Conservation (phyloP, 2,888 invertebrate genomes). For the Smittia aterrima region DNA sequence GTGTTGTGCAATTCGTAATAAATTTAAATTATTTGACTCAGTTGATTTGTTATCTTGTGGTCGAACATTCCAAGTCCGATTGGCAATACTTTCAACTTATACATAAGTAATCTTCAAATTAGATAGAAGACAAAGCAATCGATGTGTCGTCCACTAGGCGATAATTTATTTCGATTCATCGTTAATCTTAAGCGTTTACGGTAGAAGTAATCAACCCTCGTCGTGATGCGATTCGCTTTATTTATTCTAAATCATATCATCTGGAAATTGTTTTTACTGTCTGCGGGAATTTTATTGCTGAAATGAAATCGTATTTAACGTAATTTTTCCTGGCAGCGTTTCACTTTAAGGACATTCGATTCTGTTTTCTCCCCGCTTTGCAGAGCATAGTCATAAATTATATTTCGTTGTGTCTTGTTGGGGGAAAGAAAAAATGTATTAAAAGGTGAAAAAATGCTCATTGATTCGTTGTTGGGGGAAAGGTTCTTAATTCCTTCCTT, state of each 20-base stretch:
- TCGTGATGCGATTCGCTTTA: slow-evolving; percentile 3
- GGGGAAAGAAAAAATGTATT: neutral
- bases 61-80: no score
- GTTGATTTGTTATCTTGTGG: neutral
- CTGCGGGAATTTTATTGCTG: slow-evolving; percentile 41
- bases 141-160: neutral
- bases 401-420: neutral
- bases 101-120: no score
- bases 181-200: neutral
- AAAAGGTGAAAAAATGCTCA: slow-evolving; percentile 35
- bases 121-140: no score
- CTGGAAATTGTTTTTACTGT: slow-evolving; percentile 42
- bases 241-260: slow-evolving; percentile 41
- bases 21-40: neutral
- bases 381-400: slow-evolving; percentile 37
- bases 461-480: slow-evolving; percentile 15
- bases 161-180: neutral
- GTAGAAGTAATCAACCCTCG: neutral
- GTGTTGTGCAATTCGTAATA: slow-evolving; percentile 2
- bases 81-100: no score
- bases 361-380: neutral
- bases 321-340: slow-evolving; percentile 9
- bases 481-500: slow-evolving; percentile 16
- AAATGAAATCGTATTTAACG: slow-evolving; percentile 42
- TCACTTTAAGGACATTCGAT: slow-evolving; percentile 36